A percentile compares a stretch with the other conserved stretches of the same genome.
phyloP scores from a whole-genome alignment of 2,888 invertebrate species.

The Ichneumon xanthorius region DNA sequence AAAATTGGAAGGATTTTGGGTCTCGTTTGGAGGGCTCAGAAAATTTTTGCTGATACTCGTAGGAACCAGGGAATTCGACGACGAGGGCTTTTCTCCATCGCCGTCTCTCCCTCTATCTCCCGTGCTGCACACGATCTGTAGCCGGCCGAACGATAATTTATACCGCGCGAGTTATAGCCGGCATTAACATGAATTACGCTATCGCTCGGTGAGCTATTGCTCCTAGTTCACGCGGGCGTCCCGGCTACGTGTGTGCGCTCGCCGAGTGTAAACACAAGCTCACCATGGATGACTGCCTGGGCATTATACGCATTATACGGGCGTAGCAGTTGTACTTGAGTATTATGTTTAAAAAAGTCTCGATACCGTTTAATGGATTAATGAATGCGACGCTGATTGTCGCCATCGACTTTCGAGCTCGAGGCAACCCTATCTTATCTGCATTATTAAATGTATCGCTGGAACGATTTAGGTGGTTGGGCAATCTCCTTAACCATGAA shows the following conservation, averaged over 20 bases:
- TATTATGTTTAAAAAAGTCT: background rate
- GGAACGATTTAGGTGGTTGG: slow-evolving; percentile 20
- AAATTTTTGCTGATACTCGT: background rate
- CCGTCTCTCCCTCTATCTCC: background rate
- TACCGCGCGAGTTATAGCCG: slow-evolving; percentile 69
- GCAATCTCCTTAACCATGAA: background rate
- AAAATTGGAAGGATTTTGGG: background rate
- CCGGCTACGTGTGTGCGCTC: slow-evolving; percentile 35
- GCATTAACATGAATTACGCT: slow-evolving; percentile 72
- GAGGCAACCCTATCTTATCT: background rate
- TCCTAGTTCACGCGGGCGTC: slow-evolving; percentile 56
- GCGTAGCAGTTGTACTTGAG: slow-evolving; percentile 6
- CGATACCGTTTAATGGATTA: background rate
- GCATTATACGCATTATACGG: slow-evolving; percentile 7
- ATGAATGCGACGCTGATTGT: slow-evolving; percentile 14
- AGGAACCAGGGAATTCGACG: background rate
- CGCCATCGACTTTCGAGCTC: slow-evolving; percentile 3
- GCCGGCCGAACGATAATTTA: slow-evolving; percentile 69
- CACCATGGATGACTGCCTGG: background rate
- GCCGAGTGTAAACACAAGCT: slow-evolving; percentile 50
- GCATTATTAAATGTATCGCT: background rate
- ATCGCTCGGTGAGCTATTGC: slow-evolving; percentile 70
- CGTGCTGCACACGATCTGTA: slow-evolving; percentile 25
- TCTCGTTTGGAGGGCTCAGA: background rate
- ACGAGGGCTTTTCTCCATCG: background rate